A percentile compares a stretch with the other conserved stretches of the same genome.
Conservation (phyloP, 2,888 invertebrate genomes). For the Cheilosia vernalis region DNA sequence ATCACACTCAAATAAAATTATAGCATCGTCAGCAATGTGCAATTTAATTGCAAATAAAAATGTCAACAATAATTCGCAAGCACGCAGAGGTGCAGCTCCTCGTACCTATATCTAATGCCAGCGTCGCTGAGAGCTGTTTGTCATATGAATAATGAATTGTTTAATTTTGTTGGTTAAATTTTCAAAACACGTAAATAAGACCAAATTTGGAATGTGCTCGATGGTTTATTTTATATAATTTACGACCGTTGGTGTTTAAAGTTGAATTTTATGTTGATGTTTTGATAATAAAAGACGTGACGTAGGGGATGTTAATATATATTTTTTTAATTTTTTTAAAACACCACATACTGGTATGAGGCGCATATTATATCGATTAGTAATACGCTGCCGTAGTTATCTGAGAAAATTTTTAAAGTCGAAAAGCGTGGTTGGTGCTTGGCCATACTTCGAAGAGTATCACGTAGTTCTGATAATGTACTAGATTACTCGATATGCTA, state of each 20-base stretch:
- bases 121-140: conserved; percentile 1
- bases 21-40: neutral
- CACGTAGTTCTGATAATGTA: too few species aligned
- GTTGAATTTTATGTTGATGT: conserved; percentile 2
- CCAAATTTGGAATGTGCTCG: conserved; percentile 27
- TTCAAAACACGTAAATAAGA: conserved; percentile 19
- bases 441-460: too few species aligned
- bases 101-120: conserved; percentile 6
- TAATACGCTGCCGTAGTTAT: too few species aligned
- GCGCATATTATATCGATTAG: too few species aligned
- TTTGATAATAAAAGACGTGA: neutral
- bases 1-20: neutral
- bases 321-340: neutral
- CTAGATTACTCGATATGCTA: too few species aligned
- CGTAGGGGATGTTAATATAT: neutral
- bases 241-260: neutral
- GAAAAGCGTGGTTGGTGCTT: too few species aligned
- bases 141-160: conserved; percentile 49
- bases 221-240: conserved; percentile 11
- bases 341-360: neutral
- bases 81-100: neutral
- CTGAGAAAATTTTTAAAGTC: too few species aligned
- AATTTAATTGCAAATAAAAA: conserved; percentile 26
- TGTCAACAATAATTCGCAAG: neutral
- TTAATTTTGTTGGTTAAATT: neutral